phyloP scores from a whole-genome alignment of 1,140 invertebrate species.

The Tribolium castaneum region DNA sequence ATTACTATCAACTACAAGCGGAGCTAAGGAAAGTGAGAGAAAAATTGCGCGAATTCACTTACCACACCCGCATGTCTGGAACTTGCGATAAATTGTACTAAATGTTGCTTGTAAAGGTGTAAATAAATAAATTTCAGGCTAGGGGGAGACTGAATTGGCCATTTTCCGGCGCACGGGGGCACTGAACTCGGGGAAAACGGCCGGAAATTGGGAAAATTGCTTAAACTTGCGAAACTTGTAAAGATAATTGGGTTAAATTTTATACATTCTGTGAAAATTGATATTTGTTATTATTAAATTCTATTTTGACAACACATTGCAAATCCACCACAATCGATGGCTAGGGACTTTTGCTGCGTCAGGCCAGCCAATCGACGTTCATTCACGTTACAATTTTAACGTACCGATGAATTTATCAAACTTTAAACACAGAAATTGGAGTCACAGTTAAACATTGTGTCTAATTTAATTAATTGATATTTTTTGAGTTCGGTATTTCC shows the following conservation, averaged over 20 bases:
- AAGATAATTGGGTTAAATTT: constrained; percentile 1
- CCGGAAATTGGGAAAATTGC: not conserved
- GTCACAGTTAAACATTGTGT: no score
- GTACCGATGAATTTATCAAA: not conserved
- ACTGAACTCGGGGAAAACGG: not conserved
- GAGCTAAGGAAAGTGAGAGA: not conserved
- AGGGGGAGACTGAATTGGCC: not conserved
- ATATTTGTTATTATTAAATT: constrained; percentile 35
- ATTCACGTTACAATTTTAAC: not conserved
- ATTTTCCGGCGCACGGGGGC: not conserved
- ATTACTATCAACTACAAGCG: not conserved
- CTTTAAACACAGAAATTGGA: no score
- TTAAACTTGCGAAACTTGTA: not conserved
- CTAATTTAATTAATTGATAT: no score
- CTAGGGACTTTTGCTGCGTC: constrained; percentile 28
- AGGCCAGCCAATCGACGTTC: not conserved
- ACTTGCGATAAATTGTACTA: not conserved
- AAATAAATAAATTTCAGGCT: not conserved
- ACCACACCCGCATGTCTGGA: not conserved
- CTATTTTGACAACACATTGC: constrained; percentile 39
- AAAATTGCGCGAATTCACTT: not conserved
- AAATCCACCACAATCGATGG: constrained; percentile 43
- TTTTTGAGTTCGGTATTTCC: not conserved
- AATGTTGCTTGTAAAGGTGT: not conserved
- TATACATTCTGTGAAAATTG: constrained; percentile 21